Conservation (phyloP, 2,797 vertebrate genomes). For the Semotilus atromaculatus region DNA sequence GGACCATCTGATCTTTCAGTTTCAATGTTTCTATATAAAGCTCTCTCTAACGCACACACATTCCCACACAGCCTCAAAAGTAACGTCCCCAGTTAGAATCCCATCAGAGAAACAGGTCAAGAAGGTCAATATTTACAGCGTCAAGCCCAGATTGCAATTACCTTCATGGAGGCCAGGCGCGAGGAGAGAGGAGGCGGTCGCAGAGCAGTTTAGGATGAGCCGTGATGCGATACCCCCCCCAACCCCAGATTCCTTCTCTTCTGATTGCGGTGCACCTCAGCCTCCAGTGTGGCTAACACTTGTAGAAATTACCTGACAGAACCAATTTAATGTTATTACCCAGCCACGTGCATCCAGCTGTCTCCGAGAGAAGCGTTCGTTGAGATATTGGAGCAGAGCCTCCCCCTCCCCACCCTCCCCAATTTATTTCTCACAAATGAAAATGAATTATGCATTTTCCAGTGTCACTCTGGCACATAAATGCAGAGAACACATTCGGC, state of each 20-base stretch:
- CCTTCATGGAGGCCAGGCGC: slow-evolving; percentile 45
- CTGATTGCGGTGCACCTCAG: slow-evolving; percentile 74
- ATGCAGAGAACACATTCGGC: slow-evolving; percentile 40
- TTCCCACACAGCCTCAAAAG: slow-evolving; percentile 52
- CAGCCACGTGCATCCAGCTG: slow-evolving; percentile 71
- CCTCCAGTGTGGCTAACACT: slow-evolving; percentile 78
- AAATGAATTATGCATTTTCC: slow-evolving; percentile 81
- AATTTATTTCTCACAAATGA: slow-evolving; percentile 77
- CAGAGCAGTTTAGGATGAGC: slow-evolving; percentile 57
- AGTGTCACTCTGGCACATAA: slow-evolving; percentile 70
- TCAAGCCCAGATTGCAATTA: slow-evolving; percentile 68
- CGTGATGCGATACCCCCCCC: slow-evolving; percentile 29
- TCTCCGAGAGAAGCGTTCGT: slow-evolving; percentile 53
- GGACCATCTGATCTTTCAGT: slow-evolving; percentile 49
- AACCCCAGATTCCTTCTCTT: slow-evolving; percentile 57
- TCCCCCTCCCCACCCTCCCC: slow-evolving; percentile 56
- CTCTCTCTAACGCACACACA: slow-evolving; percentile 31
- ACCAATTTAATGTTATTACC: slow-evolving; percentile 82
- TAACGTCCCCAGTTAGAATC: slow-evolving; percentile 62
- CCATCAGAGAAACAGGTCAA: slow-evolving; percentile 63
- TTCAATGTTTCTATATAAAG: slow-evolving; percentile 50
- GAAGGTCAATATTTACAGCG: slow-evolving; percentile 66
- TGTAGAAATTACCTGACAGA: slow-evolving; percentile 85
- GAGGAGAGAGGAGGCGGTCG: slow-evolving; percentile 42
- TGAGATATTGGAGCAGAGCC: slow-evolving; percentile 52